Conservation (phyloP, 2,797 vertebrate genomes). For the Hephaestus fuliginosus region DNA sequence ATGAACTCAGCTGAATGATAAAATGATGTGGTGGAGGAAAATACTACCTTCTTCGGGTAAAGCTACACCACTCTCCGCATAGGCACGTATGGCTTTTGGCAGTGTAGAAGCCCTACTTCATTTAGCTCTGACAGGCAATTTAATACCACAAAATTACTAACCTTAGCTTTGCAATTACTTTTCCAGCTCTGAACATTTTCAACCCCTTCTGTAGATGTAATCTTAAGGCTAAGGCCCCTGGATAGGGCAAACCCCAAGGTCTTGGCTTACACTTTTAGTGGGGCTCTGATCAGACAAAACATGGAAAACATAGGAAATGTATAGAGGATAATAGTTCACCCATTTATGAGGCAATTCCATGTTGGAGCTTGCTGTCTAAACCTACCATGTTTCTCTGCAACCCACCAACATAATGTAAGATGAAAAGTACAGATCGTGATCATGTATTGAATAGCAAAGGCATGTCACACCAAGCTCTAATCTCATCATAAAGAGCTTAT, state of each 20-base stretch:
- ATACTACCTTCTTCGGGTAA: slow-evolving; percentile 81
- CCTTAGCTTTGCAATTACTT: slow-evolving; percentile 88
- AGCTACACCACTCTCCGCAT: slow-evolving; percentile 80
- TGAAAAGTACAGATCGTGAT: slow-evolving; percentile 29
- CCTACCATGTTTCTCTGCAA: slow-evolving; percentile 19
- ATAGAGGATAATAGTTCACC: slow-evolving; percentile 64
- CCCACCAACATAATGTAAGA: slow-evolving; percentile 21
- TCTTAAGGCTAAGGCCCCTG: slow-evolving; percentile 76
- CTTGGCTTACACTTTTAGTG: slow-evolving; percentile 70
- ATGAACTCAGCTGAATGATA: slow-evolving; percentile 85
- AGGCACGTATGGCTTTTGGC: slow-evolving; percentile 84
- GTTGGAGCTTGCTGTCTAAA: slow-evolving; percentile 28
- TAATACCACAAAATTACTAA: slow-evolving; percentile 89
- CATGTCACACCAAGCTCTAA: slow-evolving; percentile 30
- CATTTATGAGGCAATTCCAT: slow-evolving; percentile 42
- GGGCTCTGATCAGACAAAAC: slow-evolving; percentile 65
- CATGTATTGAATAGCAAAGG: slow-evolving; percentile 17
- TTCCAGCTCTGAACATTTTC: slow-evolving; percentile 84
- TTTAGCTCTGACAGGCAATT: slow-evolving; percentile 87
- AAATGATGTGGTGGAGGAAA: slow-evolving; percentile 85
- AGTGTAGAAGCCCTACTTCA: slow-evolving; percentile 84
- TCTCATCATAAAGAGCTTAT: slow-evolving; percentile 33
- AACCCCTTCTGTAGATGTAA: slow-evolving; percentile 79
- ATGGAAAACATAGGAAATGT: slow-evolving; percentile 52
- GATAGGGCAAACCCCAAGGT: slow-evolving; percentile 75